These are phyloP conservation scores for Leptinotarsa rubiginosa DNA, from an alignment of 2,888 invertebrate species.

Conservation along the genomic window DNA sequence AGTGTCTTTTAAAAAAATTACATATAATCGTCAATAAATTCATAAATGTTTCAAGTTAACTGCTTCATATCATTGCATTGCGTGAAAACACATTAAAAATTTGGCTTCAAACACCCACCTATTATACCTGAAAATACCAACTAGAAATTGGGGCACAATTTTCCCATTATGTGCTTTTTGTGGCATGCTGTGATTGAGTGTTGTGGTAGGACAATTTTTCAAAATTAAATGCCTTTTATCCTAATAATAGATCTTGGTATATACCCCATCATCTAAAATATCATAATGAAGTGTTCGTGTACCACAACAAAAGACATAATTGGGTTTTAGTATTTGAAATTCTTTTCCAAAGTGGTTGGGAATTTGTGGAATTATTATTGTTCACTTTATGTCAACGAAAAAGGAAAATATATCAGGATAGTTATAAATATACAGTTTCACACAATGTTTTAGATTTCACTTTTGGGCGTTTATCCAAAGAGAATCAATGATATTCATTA, in stretches of 20 bases:
- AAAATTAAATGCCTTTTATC: slow-evolving; percentile 26
- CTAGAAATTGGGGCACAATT: slow-evolving; percentile 7
- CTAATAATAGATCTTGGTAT: slow-evolving; percentile 26
- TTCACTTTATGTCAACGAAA: background rate
- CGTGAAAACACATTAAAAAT: background rate
- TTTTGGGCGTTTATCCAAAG: too few relatives aligned
- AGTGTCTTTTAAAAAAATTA: too few relatives aligned
- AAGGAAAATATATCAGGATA: background rate
- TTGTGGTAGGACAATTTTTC: slow-evolving; percentile 30
- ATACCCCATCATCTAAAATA: background rate
- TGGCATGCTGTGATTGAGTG: slow-evolving; percentile 15
- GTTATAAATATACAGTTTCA: background rate
- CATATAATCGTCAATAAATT: too few relatives aligned
- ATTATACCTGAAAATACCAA: background rate
- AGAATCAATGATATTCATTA: too few relatives aligned
- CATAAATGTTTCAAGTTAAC: background rate
- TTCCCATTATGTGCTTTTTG: slow-evolving; percentile 10
- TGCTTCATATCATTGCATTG: background rate
- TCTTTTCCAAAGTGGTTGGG: background rate
- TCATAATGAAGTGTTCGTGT: slow-evolving; percentile 19
- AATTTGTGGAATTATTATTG: background rate
- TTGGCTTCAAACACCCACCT: background rate
- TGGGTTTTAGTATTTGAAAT: slow-evolving; percentile 1
- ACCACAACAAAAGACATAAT: slow-evolving; percentile 15
- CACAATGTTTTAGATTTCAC: too few relatives aligned